Evolutionary conservation across 2,113 vertebrate genomes (phyloP), one percentile per base, ranked within the genome.

Genomic region (Carassius carassius): DNA sequence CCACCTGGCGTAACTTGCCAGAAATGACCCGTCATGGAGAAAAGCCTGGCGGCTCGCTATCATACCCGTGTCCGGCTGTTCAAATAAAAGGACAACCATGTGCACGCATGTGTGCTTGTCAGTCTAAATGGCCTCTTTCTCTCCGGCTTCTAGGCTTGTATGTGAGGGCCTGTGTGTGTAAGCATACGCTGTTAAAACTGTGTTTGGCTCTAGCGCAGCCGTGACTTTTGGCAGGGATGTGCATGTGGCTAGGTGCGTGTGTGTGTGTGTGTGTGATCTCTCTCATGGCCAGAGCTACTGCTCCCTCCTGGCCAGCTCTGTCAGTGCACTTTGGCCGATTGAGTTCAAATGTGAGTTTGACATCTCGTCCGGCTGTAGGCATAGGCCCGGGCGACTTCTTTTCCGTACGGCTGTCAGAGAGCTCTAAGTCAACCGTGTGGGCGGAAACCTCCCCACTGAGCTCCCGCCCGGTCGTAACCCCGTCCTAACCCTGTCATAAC

Each of bases 401-500:
- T 76, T 81, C 81, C 47, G 49, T 81, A 58, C 49, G 83, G 78
- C 77, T 87, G 88, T 89, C 86, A 89, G 88, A 58, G 63, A 75
- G 73, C 86, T 84, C 51, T 81, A 82, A 81, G 78, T 87, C 81
- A 51, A 47, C 65, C 5, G 73, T 74, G 83, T 73, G 85, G 86
- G 85, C 70, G 83, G 82, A 84, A 75, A 35, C 54, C 81, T 84
- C 86, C 86, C 88, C n/a, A 37, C 88, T 87, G 86, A 85, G 88
- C 79, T 73, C 25, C 78, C 74, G 74, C 82, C 88, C 81, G 74
- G 86, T 81, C 78, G 13, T 84, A 84, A 89, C 84, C 86, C 67
- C 35, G 13, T 54, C 32, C 25, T 83, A 75, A 85, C 88, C 88
- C 88, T 83, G 86, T 89, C 82, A 86, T 87, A 87, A 87, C 88